Evolutionary conservation across 2,113 vertebrate genomes (phyloP).

Genomic region (Catagonus wagneri): DNA sequence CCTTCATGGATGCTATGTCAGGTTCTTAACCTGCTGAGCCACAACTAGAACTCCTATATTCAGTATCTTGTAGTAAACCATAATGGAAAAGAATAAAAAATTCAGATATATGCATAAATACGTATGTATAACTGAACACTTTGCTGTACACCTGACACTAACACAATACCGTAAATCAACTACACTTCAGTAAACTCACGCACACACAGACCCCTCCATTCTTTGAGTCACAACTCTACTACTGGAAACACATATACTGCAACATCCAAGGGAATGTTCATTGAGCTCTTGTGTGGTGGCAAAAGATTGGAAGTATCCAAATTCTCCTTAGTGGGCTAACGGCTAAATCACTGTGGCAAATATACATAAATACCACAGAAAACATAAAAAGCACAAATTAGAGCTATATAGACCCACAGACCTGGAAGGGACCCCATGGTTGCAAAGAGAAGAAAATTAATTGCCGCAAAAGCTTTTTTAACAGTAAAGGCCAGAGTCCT

Average conservation of each 20-base stretch:
- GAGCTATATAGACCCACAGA: neutral
- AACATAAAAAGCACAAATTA: too few species aligned
- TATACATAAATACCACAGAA: too few species aligned
- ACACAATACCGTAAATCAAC: too few species aligned
- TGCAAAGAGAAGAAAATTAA: neutral
- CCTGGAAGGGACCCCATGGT: accelerated
- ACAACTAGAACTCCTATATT: too few species aligned
- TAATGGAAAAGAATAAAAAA: too few species aligned
- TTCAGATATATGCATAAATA: too few species aligned
- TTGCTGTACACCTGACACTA: too few species aligned
- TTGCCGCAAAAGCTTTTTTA: neutral
- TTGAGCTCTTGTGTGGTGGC: neutral
- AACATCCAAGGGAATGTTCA: neutral
- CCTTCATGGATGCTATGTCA: too few species aligned
- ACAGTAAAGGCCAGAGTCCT: neutral
- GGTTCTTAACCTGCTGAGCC: too few species aligned
- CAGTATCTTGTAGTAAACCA: too few species aligned
- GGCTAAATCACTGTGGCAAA: neutral
- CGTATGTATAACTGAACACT: too few species aligned
- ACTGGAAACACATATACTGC: neutral
- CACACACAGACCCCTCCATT: accelerated
- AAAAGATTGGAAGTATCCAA: accelerated
- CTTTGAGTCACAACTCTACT: neutral
- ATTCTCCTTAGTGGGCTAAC: neutral
- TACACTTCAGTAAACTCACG: neutral